phyloP scores from a whole-genome alignment of 2,888 invertebrate species.

The Caenorhabditis zanzibari region DNA sequence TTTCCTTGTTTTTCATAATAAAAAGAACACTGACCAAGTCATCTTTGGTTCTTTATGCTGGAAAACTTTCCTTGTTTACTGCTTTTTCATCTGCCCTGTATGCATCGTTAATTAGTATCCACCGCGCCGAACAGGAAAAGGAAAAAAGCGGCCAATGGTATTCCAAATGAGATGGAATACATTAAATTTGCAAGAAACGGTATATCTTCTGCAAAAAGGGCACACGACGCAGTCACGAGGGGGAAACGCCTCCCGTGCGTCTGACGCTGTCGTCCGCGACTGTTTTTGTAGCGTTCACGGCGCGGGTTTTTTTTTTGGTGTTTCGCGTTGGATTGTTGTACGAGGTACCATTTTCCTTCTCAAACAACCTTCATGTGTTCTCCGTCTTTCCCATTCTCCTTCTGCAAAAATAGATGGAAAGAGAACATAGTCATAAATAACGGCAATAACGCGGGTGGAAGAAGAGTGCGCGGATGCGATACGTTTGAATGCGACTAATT shows the following conservation, averaged over 20 bases:
- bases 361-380: conserved; percentile 10
- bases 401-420: conserved; percentile 35
- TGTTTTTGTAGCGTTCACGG: conserved; percentile 24
- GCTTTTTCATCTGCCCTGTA: conserved; percentile 10
- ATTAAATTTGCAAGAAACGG: conserved; percentile 35
- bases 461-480: conserved; percentile 4
- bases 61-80: conserved; percentile 25
- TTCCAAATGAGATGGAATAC: conserved; percentile 23
- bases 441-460: conserved; percentile 21
- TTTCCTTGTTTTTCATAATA: conserved; percentile 12
- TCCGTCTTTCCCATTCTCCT: background rate
- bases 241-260: conserved; percentile 1
- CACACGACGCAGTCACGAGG: conserved; percentile 33
- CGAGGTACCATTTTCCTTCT: conserved; percentile 26
- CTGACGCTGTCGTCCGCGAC: conserved; percentile 5
- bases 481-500: conserved; percentile 20
- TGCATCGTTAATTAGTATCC: conserved; percentile 18
- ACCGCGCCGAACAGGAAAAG: conserved; percentile 10
- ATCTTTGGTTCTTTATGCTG: conserved; percentile 34
- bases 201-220: conserved; percentile 5
- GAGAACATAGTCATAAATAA: conserved; percentile 26
- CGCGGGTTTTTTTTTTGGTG: background rate
- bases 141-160: background rate
- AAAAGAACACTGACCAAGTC: conserved; percentile 34
- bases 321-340: conserved; percentile 12